Evolutionary conservation across 2,113 vertebrate species (phyloP).

Genomic region (Psephotus haematonotus): DNA sequence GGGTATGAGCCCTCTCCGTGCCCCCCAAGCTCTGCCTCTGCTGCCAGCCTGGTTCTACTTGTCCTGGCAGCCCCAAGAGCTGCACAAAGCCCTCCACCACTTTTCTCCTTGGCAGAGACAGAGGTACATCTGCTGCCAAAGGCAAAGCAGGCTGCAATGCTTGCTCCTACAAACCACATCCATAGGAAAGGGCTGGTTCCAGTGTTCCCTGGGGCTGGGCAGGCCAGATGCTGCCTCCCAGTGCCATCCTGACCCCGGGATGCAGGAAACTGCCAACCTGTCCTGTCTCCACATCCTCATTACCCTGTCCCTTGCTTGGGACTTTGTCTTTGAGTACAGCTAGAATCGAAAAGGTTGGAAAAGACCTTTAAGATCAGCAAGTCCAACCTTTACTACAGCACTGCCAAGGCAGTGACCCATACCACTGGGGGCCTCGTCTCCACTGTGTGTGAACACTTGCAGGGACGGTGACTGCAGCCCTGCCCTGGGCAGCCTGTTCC

Average conservation of each 20-base stretch:
- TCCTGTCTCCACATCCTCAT: background rate
- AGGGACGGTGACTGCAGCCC: background rate
- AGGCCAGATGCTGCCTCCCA: background rate
- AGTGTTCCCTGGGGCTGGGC: fast-evolving
- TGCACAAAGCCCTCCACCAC: background rate
- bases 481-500: background rate
- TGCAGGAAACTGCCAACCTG: background rate
- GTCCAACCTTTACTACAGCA: background rate
- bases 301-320: background rate
- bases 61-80: background rate
- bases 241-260: background rate
- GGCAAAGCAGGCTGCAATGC: fast-evolving
- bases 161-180: background rate
- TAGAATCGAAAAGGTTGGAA: background rate
- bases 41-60: background rate
- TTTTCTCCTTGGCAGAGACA: background rate
- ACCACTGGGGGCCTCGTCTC: background rate
- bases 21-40: fast-evolving
- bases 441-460: background rate
- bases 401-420: background rate
- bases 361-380: background rate
- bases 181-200: background rate
- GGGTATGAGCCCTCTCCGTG: fast-evolving
- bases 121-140: background rate
- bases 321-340: background rate